Evolutionary conservation across 2,797 vertebrate species (phyloP).

Genomic region (Lemur catta): DNA sequence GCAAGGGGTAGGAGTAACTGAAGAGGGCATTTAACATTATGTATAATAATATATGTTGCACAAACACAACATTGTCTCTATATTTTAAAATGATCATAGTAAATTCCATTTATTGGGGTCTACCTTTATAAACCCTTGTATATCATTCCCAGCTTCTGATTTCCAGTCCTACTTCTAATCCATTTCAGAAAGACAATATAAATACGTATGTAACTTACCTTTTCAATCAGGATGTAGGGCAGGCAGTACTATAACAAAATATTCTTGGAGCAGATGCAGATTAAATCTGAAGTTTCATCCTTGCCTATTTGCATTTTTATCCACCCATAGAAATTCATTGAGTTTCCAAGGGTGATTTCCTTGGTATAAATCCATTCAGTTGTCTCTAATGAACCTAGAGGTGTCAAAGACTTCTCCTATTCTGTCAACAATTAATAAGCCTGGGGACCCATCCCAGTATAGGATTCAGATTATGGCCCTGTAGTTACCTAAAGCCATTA

Average conservation of each 20-base stretch:
- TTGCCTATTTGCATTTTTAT: slow-evolving; percentile 1
- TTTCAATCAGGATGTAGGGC: slow-evolving; percentile 23
- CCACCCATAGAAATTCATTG: slow-evolving; percentile 38
- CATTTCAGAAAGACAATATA: slow-evolving; percentile 29
- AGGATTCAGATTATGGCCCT: slow-evolving; percentile 50
- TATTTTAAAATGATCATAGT: slow-evolving; percentile 6
- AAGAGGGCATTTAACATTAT: not conserved
- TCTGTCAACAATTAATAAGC: slow-evolving; percentile 47
- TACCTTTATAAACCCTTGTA: slow-evolving; percentile 9
- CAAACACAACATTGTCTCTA: not conserved
- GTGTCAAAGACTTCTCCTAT: slow-evolving; percentile 19
- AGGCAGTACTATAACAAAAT: slow-evolving; percentile 11
- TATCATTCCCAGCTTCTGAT: not conserved
- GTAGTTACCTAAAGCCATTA: slow-evolving; percentile 43
- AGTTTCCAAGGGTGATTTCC: slow-evolving; percentile 32
- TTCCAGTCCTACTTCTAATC: slow-evolving; percentile 7
- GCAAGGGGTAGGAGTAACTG: not conserved
- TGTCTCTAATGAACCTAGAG: slow-evolving; percentile 39
- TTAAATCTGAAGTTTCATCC: slow-evolving; percentile 28
- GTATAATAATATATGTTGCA: not conserved
- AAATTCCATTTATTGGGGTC: not conserved
- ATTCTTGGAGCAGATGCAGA: not conserved
- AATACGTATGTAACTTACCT: not conserved
- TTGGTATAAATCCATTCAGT: slow-evolving; percentile 36
- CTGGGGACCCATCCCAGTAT: slow-evolving; percentile 1